Base-by-base conservation (phyloP, 1,140 invertebrate genomes). In the Capitella teleta region DNA sequence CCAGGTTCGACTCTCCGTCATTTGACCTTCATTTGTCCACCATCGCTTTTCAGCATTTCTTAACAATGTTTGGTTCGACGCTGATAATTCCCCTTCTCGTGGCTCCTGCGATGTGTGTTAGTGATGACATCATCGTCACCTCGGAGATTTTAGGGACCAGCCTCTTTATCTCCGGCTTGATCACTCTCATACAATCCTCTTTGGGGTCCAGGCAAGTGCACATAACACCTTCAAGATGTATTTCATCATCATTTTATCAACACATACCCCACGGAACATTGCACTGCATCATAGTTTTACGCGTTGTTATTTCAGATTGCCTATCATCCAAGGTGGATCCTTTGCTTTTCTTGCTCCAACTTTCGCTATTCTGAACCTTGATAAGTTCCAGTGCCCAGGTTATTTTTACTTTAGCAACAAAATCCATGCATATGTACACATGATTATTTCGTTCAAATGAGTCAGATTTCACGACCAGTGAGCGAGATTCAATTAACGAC, bases 261-360 rank as follows among this genome's bases (percentile, higher is more conserved):
- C n/a, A n/a, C n/a, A n/a, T n/a, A n/a, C n/a, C n/a, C n/a, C n/a
- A n/a, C n/a, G n/a, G n/a, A n/a, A n/a, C n/a, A n/a, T n/a, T n/a
- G n/a, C n/a, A n/a, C n/a, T n/a, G n/a, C n/a, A n/a, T n/a, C n/a
- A n/a, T n/a, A n/a, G n/a, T n/a, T n/a, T n/a, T n/a, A n/a, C 28
- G 8, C 24, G 16, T 19, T 21, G 37, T 49, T 51, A 32, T 63
- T 63, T 14, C 55, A 83, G 81, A 56, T 67, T 84, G 38, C 82
- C 82, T 3, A 78, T 83, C 25, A 78, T 84, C 26, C 81, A 84
- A 68, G 87, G 87, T 3, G 83, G 85, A 0, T 88, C 86, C 0
- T 87, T 90, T 58, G 83, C 86, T 0, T 89, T 90, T 71, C 64
- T 92, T n/a, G 82, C 86, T 3, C 87, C 87, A 0, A 85, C 85